Base-by-base conservation (phyloP, 2,888 invertebrate species). In the Parthenolecanium corni region DNA sequence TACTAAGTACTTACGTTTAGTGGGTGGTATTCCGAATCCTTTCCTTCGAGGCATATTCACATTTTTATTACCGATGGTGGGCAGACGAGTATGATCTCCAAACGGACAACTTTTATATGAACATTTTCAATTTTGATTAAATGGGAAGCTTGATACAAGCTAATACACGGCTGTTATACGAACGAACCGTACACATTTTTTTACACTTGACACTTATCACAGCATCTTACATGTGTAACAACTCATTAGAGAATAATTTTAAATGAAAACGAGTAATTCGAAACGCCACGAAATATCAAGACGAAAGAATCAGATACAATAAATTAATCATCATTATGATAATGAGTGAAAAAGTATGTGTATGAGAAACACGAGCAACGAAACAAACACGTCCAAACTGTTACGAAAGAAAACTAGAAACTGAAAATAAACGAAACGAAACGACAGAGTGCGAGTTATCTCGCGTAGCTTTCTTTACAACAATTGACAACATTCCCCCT, bases 41-140 rank as follows among this genome's bases (percentile, higher is more conserved):
- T 63, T 63, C 23, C 63, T 53, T 44, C 63, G 63, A 52, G 63
- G 63, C 63, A 63, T 63, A 53, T 63, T 53, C 47, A 53, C 62
- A 62, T 52, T 14, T 36, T 52, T 36, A 31, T 36, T 23, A 31
- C n/a, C 21, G 24, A 14, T n/a, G 25, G 49, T 38, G 46, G 31
- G 9, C 5, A 31, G 31, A 31, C 31, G 31, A 31, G 9, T 31
- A 31, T 9, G 31, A 9, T 31, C 31, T 31, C 31, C 31, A 31
- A 31, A 6, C 4, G 9, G 4, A 31, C 9, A n/a, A n/a, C n/a
- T n/a, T 31, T 31, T 31, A 31, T 31, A 31, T 23, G 11, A 42
- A 18, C 31, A 51, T 31, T 31, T 31, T 31, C 9, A 31, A 31
- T 31, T 31, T 31, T 9, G 4, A 6, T 31, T 31, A 31, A 31